Conservation (phyloP, 2,113 vertebrate species). For the Balaeniceps rex region DNA sequence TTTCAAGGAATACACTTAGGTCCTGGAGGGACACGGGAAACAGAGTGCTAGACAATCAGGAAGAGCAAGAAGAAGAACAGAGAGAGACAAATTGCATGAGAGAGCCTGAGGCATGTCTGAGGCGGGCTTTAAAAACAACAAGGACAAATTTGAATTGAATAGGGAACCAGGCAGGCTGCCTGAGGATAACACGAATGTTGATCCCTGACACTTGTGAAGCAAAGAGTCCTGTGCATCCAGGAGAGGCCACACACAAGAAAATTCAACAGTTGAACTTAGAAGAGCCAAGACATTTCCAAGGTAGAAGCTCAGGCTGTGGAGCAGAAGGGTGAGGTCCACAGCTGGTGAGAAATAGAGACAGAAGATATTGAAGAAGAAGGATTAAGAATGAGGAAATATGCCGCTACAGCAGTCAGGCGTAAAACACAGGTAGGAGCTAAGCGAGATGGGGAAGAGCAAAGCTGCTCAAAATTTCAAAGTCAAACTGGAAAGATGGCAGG, state of each 20-base stretch:
- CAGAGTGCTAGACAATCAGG: neutral
- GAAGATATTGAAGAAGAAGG: neutral
- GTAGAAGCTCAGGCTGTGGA: neutral
- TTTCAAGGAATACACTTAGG: neutral
- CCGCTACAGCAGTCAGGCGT: neutral
- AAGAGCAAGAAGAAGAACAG: neutral
- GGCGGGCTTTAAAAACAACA: neutral
- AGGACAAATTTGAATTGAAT: neutral
- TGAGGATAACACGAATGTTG: neutral
- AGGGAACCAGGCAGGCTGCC: neutral
- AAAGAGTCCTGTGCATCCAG: neutral
- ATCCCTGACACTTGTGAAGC: neutral
- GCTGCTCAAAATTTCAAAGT: neutral
- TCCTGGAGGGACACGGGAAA: neutral
- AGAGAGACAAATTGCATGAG: neutral
- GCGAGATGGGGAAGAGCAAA: neutral
- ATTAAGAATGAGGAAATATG: neutral
- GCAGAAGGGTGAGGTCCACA: neutral
- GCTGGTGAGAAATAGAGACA: neutral
- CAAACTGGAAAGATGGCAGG: neutral
- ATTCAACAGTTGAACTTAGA: neutral
- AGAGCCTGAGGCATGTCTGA: neutral
- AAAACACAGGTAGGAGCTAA: neutral
- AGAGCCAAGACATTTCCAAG: neutral
- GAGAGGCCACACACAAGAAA: neutral